These are phyloP conservation scores for Marmota flaviventris DNA, from an alignment of 2,113 vertebrate species.

Conservation along the genomic window DNA sequence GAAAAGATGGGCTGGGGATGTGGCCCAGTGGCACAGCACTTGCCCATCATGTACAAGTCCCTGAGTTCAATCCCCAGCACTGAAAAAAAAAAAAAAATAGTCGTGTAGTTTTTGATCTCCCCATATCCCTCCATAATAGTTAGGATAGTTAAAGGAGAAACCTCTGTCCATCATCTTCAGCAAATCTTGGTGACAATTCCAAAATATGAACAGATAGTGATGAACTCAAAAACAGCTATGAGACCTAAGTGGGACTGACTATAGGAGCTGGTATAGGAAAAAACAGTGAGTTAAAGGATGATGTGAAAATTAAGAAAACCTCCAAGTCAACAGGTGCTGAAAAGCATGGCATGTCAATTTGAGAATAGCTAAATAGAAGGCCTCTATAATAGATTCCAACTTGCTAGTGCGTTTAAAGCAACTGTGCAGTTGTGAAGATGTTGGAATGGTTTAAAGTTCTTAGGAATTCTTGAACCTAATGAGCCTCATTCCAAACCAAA, in stretches of 20 bases:
- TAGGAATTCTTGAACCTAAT: not conserved
- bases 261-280: not conserved
- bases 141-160: not conserved
- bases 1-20: no score
- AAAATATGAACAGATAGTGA: not conserved
- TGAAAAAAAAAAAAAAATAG: not conserved
- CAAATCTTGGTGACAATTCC: conserved; percentile 17
- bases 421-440: not conserved
- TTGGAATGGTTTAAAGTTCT: not conserved
- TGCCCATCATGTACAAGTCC: no score
- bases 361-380: not conserved
- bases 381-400: not conserved
- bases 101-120: not conserved
- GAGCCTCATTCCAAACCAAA: not conserved
- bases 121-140: not conserved
- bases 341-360: not conserved
- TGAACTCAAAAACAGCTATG: not conserved
- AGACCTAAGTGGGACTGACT: not conserved
- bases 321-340: not conserved
- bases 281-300: not conserved
- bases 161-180: not conserved
- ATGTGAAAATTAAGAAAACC: not conserved
- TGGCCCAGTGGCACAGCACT: no score
- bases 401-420: not conserved
- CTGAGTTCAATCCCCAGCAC: no score